Evolutionary conservation across 2,888 invertebrate species (phyloP).

Genomic region (Dysmachus trigonus): DNA sequence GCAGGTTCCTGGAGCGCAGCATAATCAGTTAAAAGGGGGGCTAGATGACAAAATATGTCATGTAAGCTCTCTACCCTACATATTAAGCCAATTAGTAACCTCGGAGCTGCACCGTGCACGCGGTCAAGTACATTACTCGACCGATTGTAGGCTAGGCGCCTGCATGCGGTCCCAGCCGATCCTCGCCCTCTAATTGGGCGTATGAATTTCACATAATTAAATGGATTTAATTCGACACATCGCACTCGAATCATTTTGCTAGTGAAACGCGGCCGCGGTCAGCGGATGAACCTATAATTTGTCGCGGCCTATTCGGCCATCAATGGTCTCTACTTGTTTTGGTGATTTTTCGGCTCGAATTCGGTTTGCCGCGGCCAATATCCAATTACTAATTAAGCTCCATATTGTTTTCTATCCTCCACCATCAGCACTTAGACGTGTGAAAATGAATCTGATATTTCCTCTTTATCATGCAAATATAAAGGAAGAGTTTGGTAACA

Average conservation of each 20-base stretch:
- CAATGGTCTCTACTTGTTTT: neutral
- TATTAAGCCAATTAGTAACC: constrained; percentile 11
- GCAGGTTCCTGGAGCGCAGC: too few species aligned
- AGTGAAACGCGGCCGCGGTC: neutral
- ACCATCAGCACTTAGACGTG: neutral
- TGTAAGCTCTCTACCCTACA: neutral
- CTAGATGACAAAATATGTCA: neutral
- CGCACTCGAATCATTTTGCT: neutral
- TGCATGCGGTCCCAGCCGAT: neutral
- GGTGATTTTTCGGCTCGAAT: neutral
- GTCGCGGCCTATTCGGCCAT: neutral
- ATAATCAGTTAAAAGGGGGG: neutral
- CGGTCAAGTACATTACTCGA: neutral
- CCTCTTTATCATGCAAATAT: neutral
- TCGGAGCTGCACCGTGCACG: neutral
- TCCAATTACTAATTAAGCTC: neutral
- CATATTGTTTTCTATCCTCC: neutral
- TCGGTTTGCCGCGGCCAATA: neutral
- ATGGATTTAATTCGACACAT: constrained; percentile 23
- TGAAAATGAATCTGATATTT: neutral
- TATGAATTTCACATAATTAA: constrained; percentile 37
- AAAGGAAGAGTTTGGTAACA: neutral
- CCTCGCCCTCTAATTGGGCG: constrained; percentile 6
- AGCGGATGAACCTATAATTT: neutral
- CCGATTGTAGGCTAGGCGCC: neutral